Percentiles rank a stretch among this genome's conserved stretches.
These are phyloP conservation scores for Lasioglossum baleicum DNA, from an alignment of 1,140 invertebrate genomes.

Conservation along the genomic window DNA sequence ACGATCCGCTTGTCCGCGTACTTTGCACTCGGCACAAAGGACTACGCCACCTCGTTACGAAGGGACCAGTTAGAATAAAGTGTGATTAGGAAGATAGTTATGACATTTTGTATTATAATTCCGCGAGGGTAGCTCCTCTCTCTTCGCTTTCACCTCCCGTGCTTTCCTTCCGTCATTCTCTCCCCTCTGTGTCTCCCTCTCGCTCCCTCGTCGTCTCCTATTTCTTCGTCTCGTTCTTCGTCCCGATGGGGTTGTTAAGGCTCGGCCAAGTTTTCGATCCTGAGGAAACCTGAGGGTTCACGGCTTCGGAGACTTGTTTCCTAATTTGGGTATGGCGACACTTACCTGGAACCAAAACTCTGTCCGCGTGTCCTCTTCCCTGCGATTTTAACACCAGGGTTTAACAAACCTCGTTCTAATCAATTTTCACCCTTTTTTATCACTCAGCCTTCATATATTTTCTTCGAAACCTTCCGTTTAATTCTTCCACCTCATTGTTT, in stretches of 20 bases:
- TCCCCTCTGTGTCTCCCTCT: constrained; percentile 38
- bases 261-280: constrained; percentile 72
- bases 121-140: constrained; percentile 67
- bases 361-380: too few relatives aligned
- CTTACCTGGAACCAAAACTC: too few relatives aligned
- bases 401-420: too few relatives aligned
- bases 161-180: constrained; percentile 25
- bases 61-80: constrained; percentile 78
- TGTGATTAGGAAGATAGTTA: constrained; percentile 79
- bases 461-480: too few relatives aligned
- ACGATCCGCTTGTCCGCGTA: constrained; percentile 73
- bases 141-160: constrained; percentile 21
- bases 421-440: too few relatives aligned
- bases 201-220: constrained; percentile 24
- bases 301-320: constrained; percentile 21
- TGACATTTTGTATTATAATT: constrained; percentile 79
- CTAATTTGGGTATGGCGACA: background rate
- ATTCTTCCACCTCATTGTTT: too few relatives aligned
- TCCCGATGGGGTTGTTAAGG: constrained; percentile 73
- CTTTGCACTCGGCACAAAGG: constrained; percentile 68
- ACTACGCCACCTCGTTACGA: constrained; percentile 74
- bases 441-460: too few relatives aligned
- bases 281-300: constrained; percentile 34
- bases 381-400: too few relatives aligned
- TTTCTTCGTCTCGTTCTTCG: constrained; percentile 8